These are phyloP conservation scores for Ochotona princeps DNA, from an alignment of 2,113 vertebrate species.

Conservation along the genomic window DNA sequence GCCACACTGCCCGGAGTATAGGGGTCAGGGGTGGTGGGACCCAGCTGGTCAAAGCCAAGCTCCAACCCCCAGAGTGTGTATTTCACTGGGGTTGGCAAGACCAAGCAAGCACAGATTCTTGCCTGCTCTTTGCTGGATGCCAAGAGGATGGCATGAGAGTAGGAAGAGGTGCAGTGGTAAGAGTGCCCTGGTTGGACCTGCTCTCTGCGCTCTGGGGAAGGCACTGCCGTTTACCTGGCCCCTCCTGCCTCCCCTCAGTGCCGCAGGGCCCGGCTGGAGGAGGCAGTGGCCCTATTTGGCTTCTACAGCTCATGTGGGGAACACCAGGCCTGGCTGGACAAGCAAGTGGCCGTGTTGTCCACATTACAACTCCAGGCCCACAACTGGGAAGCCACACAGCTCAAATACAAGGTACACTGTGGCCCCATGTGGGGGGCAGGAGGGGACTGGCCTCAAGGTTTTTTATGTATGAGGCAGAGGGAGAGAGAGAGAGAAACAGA, in stretches of 20 bases:
- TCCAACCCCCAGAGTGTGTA: background rate
- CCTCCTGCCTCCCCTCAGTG: slow-evolving; percentile 70
- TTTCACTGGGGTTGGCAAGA: too few species aligned
- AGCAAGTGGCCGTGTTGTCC: slow-evolving; percentile 89
- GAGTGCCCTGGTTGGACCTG: background rate
- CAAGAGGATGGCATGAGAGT: background rate
- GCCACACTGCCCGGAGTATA: background rate
- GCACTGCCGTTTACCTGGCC: background rate
- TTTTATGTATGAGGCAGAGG: too few species aligned
- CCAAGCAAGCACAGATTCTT: too few species aligned
- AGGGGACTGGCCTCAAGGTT: too few species aligned
- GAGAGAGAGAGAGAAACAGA: too few species aligned
- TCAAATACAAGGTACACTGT: slow-evolving; percentile 90
- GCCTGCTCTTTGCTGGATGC: background rate
- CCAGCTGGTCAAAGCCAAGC: background rate
- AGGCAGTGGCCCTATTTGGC: slow-evolving; percentile 87
- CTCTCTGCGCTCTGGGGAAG: accelerated
- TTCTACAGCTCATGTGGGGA: slow-evolving; percentile 91
- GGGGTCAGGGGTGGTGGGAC: background rate
- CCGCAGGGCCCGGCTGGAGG: slow-evolving; percentile 88
- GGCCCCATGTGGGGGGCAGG: too few species aligned
- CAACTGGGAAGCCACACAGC: slow-evolving; percentile 87
- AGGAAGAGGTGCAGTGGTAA: too few species aligned
- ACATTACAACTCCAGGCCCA: slow-evolving; percentile 86
- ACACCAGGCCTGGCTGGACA: slow-evolving; percentile 93